Base-by-base conservation (phyloP, 2,113 vertebrate species). In the Camelus bactrianus region DNA sequence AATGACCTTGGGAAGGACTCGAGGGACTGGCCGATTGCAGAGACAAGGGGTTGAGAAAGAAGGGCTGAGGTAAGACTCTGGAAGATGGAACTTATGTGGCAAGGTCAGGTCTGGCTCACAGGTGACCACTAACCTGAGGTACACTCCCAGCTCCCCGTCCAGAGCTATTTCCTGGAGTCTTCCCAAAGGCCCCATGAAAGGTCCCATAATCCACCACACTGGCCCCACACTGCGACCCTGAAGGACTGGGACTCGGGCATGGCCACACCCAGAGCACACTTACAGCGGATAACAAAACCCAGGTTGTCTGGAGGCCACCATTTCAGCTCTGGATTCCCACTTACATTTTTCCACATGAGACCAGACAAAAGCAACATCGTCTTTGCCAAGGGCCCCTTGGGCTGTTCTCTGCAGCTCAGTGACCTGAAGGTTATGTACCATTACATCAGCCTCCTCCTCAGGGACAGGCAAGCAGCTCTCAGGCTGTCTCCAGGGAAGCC, bases 381-480 rank as follows among this genome's bases (percentile, higher is more conserved):
- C 77, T 86, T 86, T 95, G 82, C 77, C 70, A 85, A 86, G 17
- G 50, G 82, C 22, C 89, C 77, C 86, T 69, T 75, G 89, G 72
- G 96, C 85, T 48, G 8, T 69, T 95, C 65, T 60, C 56, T 64
- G 14, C 6, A 24, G 16, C 67, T 81, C 20, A 1, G 65, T 69
- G 35, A 94, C 81, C 82, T 79, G 58, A 89, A 76, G 77, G 56
- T 93, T 67, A 83, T 64, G 56, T 0, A 17, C 12, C 42, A 67
- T 98, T 94, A 95, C 96, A 81, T 97, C 96, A 97, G 62, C 69
- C 79, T 86, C 38, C 56, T 91, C 92, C 80, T n/a, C 5, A 0
- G 97, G 52, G 86, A 94, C 46, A 60, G 72, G 86, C 73, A 60
- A 86, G 28, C 50, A 46, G 35, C 84, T 94, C 81, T 77, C 85